Conservation (phyloP, 2,888 invertebrate species). For the Sphecodes monilicornis region DNA sequence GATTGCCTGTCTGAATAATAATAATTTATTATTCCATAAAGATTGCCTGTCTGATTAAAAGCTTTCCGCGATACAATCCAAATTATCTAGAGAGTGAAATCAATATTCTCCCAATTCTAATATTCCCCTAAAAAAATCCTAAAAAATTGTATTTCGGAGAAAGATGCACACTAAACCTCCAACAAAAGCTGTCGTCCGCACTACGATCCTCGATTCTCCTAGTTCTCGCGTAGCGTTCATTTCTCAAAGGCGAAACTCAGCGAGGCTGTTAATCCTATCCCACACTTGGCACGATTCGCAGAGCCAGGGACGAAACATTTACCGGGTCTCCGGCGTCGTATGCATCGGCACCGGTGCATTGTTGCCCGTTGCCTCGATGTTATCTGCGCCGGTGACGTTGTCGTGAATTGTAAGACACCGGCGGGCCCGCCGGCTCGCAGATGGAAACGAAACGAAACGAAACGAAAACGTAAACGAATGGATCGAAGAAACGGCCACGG, state of each 20-base stretch:
- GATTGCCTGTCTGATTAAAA: too few species aligned
- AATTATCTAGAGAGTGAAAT: too few species aligned
- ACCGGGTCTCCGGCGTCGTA: constrained; percentile 64
- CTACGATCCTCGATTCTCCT: background rate
- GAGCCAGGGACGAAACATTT: constrained; percentile 72
- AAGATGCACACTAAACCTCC: background rate
- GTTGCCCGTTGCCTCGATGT: constrained; percentile 79
- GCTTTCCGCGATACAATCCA: too few species aligned
- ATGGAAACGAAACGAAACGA: constrained; percentile 54
- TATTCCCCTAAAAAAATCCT: too few species aligned
- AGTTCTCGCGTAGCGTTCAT: background rate
- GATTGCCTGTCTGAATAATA: too few species aligned
- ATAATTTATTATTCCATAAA: too few species aligned
- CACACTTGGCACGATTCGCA: background rate
- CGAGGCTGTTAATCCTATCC: constrained; percentile 11
- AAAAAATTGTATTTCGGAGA: too few species aligned
- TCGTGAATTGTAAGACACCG: constrained; percentile 81
- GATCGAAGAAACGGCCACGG: constrained; percentile 66
- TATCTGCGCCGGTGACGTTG: constrained; percentile 80
- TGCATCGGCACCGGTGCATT: constrained; percentile 68
- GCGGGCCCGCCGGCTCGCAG: constrained; percentile 44
- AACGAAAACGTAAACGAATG: constrained; percentile 24
- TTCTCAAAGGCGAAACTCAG: constrained; percentile 9
- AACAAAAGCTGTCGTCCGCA: background rate
- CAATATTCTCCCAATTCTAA: too few species aligned